phyloP scores from a whole-genome alignment of 2,888 invertebrate genomes.

The Perithous albicinctus region DNA sequence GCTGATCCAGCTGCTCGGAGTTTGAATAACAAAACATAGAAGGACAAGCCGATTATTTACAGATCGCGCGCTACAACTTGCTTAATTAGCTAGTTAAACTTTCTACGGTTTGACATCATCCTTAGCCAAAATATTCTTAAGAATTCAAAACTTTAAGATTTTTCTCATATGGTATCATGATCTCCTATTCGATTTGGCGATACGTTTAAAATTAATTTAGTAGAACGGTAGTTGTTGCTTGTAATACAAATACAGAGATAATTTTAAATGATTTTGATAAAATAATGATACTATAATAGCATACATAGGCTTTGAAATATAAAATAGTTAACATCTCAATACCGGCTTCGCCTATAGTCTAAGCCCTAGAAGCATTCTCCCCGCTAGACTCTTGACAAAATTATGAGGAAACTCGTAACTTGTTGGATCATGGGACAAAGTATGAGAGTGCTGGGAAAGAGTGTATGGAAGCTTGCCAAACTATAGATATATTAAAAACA shows the following conservation, averaged over 20 bases:
- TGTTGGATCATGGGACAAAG: conserved; percentile 33
- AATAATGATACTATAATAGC: not conserved
- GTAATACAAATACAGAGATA: not conserved
- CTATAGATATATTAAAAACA: conserved; percentile 31
- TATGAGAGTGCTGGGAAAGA: not conserved
- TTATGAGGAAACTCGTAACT: conserved; percentile 43
- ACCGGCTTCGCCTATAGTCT: not conserved
- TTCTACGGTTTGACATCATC: too few species aligned
- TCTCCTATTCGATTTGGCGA: too few species aligned
- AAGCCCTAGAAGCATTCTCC: not conserved
- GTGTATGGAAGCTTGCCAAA: conserved; percentile 4
- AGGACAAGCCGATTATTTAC: too few species aligned
- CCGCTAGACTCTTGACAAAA: not conserved
- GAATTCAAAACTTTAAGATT: too few species aligned
- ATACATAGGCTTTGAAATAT: not conserved
- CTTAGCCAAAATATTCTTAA: too few species aligned
- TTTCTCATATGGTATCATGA: too few species aligned
- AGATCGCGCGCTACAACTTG: too few species aligned
- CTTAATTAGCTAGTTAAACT: too few species aligned
- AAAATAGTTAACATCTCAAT: conserved; percentile 3
- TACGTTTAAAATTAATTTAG: too few species aligned
- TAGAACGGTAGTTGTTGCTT: not conserved
- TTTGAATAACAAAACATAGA: too few species aligned
- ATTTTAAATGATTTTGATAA: not conserved
- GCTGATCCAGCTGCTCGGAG: too few species aligned